These are phyloP conservation scores for Trematomus bernacchii DNA, from an alignment of 2,797 vertebrate species.

Conservation along the genomic window DNA sequence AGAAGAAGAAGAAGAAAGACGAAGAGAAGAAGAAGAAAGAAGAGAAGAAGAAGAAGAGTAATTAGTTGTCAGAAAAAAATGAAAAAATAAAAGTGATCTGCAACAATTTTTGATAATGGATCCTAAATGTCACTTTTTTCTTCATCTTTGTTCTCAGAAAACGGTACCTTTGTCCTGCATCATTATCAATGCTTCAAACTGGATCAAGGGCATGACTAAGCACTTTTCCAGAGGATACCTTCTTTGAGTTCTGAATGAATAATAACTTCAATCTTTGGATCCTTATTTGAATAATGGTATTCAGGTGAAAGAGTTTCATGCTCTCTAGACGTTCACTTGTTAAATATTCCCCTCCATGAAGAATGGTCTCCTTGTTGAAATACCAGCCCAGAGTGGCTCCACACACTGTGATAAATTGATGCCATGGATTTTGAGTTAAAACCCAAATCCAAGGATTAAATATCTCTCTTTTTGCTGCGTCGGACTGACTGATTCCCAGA, in stretches of 20 bases:
- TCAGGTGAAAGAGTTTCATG: slow-evolving; percentile 39
- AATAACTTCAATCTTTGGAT: slow-evolving; percentile 8
- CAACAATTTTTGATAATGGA: background rate
- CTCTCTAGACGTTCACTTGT: slow-evolving; percentile 17
- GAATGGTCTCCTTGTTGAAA: slow-evolving; percentile 44
- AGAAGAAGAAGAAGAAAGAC: too few species aligned
- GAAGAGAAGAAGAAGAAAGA: too few species aligned
- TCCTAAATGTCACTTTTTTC: too few species aligned
- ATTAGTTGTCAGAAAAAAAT: too few species aligned
- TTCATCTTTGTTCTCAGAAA: too few species aligned
- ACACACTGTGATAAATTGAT: slow-evolving; percentile 48
- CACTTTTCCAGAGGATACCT: background rate
- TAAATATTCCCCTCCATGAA: slow-evolving; percentile 30
- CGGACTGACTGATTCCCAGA: slow-evolving; percentile 53
- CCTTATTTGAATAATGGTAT: slow-evolving; percentile 27
- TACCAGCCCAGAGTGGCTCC: slow-evolving; percentile 22
- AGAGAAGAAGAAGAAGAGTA: too few species aligned
- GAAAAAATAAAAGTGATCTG: too few species aligned
- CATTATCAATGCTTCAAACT: background rate
- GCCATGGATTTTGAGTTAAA: slow-evolving; percentile 51
- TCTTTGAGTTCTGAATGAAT: background rate
- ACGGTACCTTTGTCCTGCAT: background rate
- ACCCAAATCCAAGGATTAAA: slow-evolving; percentile 55
- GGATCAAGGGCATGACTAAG: background rate
- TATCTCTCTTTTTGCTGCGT: slow-evolving; percentile 48